These are phyloP conservation scores for Xenopus borealis DNA, from an alignment of 2,113 vertebrate genomes.

Conservation along the genomic window DNA sequence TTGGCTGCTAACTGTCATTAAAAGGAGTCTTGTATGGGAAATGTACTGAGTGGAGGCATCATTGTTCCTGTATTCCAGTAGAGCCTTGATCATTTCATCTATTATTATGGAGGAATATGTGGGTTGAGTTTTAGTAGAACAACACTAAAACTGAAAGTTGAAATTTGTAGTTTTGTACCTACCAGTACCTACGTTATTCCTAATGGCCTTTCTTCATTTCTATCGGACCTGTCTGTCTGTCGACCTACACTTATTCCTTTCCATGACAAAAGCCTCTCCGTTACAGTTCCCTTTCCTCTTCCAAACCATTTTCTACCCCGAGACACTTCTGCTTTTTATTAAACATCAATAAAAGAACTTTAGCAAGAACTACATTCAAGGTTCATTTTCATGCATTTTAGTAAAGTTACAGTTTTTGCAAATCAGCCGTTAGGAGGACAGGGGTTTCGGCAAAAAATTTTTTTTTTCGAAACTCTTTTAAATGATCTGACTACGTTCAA, in stretches of 20 bases:
- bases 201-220: not conserved
- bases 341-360: constrained; percentile 40
- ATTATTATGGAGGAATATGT: too few species aligned
- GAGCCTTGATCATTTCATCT: too few species aligned
- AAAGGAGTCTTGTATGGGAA: too few species aligned
- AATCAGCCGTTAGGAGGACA: not conserved
- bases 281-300: constrained; percentile 30
- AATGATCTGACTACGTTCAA: too few species aligned
- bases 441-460: not conserved
- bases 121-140: too few species aligned
- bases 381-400: too few species aligned
- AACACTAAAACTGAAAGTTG: not conserved
- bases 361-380: not conserved
- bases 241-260: not conserved
- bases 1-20: too few species aligned
- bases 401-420: too few species aligned
- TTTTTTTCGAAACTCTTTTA: too few species aligned
- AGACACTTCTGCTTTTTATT: constrained; percentile 45
- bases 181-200: too few species aligned
- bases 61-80: too few species aligned
- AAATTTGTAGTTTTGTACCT: not conserved
- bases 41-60: too few species aligned
- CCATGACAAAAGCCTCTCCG: constrained; percentile 16
- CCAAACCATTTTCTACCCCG: constrained; percentile 10
- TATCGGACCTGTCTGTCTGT: not conserved